phyloP scores from a whole-genome alignment of 2,113 vertebrate species.

The Lophotis ruficrista region DNA sequence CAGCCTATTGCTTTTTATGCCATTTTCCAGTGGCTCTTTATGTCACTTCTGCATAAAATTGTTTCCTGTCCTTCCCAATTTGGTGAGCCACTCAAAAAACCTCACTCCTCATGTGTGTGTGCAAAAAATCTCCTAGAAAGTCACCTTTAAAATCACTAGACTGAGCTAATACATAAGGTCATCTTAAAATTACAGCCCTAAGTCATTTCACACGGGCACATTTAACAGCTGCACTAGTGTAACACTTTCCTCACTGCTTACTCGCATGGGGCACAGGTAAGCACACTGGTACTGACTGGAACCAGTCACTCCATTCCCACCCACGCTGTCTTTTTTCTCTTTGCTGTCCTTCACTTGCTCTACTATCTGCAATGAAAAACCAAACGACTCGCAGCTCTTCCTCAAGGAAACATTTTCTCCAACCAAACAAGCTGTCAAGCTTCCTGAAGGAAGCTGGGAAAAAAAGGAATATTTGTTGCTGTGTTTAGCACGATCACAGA shows the following conservation, averaged over 20 bases:
- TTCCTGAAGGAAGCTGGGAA: not conserved
- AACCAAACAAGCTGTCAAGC: not conserved
- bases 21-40: not conserved
- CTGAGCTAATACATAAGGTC: not conserved
- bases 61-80: not conserved
- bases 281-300: not conserved
- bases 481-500: conserved; percentile 34
- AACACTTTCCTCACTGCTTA: not conserved
- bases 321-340: not conserved
- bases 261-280: not conserved
- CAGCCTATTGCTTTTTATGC: not conserved
- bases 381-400: not conserved
- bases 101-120: not conserved
- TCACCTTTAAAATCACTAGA: not conserved
- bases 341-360: not conserved
- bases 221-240: not conserved
- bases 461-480: conserved; percentile 12
- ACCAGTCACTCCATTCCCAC: not conserved
- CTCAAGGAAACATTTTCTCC: not conserved
- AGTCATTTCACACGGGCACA: not conserved
- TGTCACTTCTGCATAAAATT: not conserved
- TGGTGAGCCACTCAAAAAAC: not conserved
- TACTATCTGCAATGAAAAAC: not conserved
- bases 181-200: not conserved
- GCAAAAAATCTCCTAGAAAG: not conserved